Evolutionary conservation across 2,797 vertebrate species (phyloP), one percentile per base, ranked within the genome.

Genomic region (Ammospiza maritima): DNA sequence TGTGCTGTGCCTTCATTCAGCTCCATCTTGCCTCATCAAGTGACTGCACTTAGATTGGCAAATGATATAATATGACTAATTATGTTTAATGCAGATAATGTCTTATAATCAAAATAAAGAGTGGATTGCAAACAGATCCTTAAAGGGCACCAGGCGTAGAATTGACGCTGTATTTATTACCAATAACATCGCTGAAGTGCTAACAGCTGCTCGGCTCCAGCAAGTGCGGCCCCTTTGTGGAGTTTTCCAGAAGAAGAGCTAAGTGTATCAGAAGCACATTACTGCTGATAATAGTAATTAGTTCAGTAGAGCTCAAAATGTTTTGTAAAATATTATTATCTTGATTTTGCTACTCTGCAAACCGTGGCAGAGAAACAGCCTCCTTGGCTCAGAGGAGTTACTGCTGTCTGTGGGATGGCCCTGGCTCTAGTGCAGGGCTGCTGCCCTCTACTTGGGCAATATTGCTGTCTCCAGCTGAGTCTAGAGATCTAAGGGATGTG

Each of bases 71-170:
- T 90, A 60, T 78, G 57, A 69, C 84, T 93, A 94, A 97, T 94
- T 96, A 90, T 80, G 88, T 93, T 89, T 82, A 93, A 93, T 93
- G 87, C 95, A 94, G 89, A 45, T 97, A 93, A 93, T 95, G 54
- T 96, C 85, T 96, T 93, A 91, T 79, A 97, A 96, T 97, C 92
- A 89, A 97, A 97, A 96, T 89, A 88, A 85, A 87, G 90, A 95
- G 92, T 29, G 77, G 85, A 89, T 94, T 79, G 83, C 91, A 83
- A 95, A 94, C 83, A 95, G 92, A 92, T 93, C 87, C 66, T 64
- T 56, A 94, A 95, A 96, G 94, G 86, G 82, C 72, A 90, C 70
- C 22, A 78, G 79, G 53, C 95, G 34, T 89, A 88, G 64, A 48
- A 94, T 47, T 81, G 57, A 77, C 34, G 30, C 93, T 58, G 48